Evolutionary conservation across 2,797 vertebrate species (phyloP), one percentile per base, ranked within the genome.

Genomic region (Lerista edwardsae): DNA sequence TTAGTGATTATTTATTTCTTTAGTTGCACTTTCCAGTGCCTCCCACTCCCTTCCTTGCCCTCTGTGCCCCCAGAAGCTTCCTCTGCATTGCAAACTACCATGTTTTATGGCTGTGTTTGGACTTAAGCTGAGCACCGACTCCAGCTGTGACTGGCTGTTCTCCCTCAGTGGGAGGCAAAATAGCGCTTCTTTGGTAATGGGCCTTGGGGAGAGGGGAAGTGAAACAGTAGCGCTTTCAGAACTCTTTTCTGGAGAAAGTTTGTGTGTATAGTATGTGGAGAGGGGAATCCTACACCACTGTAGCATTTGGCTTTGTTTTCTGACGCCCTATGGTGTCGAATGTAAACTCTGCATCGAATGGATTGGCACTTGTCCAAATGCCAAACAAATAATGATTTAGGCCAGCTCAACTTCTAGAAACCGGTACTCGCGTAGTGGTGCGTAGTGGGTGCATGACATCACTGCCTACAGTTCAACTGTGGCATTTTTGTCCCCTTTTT

Each of bases 41-140:
- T 44, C 12, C 34, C 64, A 25, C 25, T 29, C 31, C 3, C 29
- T 23, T 17, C 19, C 15, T 3, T 6, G 31, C n/a, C n/a, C 36
- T 34, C 51, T 19, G 15, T 1, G 6, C 19, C 23, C 51, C 31
- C 3, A 8, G 36, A 44, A 25, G 36, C 57, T 59, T 76, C 74
- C 51, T 12, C 47, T 68, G 51, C 12, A 4, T 76, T 31, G 29
- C 64, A 57, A 77, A 19, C 17, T 75, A 74, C 71, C 87, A 64
- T 59, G 88, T 80, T 61, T 87, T 81, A 67, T 84, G 88, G 25
- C 57, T 8, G 23, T 25, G 5, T 51, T 75, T 81, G 73, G 84
- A 82, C 51, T 87, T 87, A 44, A 75, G 51, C 73, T 27, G 76
- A 82, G 79, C 41, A 25, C 76, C 36, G 73, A 39, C 36, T 81